Conservation (phyloP, 2,888 invertebrate species). For the Lissocephala sabroskyi region DNA sequence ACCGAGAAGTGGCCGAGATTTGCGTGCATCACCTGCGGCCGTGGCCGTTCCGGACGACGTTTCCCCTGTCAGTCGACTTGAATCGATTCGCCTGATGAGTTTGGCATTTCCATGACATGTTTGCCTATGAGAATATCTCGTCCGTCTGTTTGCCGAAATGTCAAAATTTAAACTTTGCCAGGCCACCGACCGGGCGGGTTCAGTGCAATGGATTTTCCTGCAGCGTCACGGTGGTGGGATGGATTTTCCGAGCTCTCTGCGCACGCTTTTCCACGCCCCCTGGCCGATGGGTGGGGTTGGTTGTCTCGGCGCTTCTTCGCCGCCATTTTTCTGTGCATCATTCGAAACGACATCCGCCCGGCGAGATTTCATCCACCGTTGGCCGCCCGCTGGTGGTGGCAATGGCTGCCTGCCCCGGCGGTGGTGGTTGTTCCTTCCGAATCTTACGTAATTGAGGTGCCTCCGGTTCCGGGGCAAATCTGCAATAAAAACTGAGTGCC, state of each 20-base stretch:
- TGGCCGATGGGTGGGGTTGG: constrained; percentile 41
- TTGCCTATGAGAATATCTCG: constrained; percentile 42
- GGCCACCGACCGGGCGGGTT: background rate
- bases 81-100: constrained; percentile 56
- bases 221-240: constrained; percentile 23
- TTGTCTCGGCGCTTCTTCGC: constrained; percentile 9
- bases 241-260: constrained; percentile 29
- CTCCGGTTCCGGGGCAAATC: too few species aligned
- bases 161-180: constrained; percentile 61
- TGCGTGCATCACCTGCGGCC: constrained; percentile 9
- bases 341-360: constrained; percentile 27
- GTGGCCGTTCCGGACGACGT: background rate
- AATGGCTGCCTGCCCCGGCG: too few species aligned
- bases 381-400: too few species aligned
- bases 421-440: constrained; percentile 36
- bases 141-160: constrained; percentile 63
- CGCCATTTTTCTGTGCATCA: constrained; percentile 48
- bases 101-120: constrained; percentile 64
- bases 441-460: too few species aligned
- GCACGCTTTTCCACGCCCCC: constrained; percentile 41
- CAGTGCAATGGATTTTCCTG: constrained; percentile 7
- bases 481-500: constrained; percentile 3
- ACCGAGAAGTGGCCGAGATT: constrained; percentile 37
- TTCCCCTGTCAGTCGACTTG: constrained; percentile 48
- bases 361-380: constrained; percentile 60